phyloP scores from a whole-genome alignment of 2,113 vertebrate genomes.

The Centrocercus urophasianus region DNA sequence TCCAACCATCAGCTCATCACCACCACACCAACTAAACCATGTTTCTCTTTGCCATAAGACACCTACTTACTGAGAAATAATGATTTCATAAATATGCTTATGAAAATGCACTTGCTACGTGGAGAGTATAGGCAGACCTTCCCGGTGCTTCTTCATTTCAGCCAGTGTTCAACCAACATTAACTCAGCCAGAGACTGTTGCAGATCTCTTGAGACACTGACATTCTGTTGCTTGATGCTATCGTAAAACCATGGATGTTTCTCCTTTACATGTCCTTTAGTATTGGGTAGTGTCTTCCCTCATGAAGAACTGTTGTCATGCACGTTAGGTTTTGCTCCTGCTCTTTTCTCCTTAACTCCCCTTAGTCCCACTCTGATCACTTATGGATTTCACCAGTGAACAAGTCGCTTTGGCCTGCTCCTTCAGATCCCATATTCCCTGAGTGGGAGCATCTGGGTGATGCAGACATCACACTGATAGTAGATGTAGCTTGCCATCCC shows the following conservation, averaged over 20 bases:
- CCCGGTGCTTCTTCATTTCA: rapidly evolving
- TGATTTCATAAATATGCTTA: background rate
- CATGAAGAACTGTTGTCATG: background rate
- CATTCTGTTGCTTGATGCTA: background rate
- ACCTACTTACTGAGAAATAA: background rate
- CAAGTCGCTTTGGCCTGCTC: background rate
- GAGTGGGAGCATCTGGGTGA: background rate
- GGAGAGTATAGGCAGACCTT: background rate
- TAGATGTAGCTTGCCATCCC: background rate
- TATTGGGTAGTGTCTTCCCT: rapidly evolving
- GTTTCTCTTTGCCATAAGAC: background rate
- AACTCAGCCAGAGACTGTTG: background rate
- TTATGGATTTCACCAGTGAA: background rate
- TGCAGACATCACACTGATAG: rapidly evolving
- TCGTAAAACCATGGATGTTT: background rate
- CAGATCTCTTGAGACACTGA: rapidly evolving
- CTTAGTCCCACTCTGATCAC: background rate
- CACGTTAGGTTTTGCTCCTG: background rate
- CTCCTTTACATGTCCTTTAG: background rate
- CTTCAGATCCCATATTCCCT: background rate
- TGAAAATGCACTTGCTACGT: rapidly evolving
- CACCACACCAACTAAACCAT: too few relatives aligned
- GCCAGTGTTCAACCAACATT: background rate
- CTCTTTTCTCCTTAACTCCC: background rate
- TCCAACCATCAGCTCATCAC: too few relatives aligned